Base-by-base conservation (phyloP, 2,888 invertebrate species). In the Mallateleia sp. region DNA sequence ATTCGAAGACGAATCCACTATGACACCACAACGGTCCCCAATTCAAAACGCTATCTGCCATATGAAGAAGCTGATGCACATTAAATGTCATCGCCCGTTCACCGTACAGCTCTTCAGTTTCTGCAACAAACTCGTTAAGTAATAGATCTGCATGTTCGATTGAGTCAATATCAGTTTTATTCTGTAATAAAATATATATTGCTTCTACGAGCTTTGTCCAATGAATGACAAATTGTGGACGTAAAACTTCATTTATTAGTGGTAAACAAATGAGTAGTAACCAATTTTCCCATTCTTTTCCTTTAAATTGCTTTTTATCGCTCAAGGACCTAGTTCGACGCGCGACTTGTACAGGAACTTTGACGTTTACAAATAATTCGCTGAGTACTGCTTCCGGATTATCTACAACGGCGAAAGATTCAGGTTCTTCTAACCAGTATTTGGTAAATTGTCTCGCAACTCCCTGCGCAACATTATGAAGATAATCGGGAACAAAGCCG, bases 381-480 rank as follows among this genome's bases (percentile, higher is more conserved):
- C 50, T 28, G 9, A 69, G 42, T 28, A 32, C 20, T 32, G 14
- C 8, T 32, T 45, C 20, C 2, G 18, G n/a, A 18, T 52, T 18
- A 24, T 14, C 2, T 11, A 52, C n/a, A 25, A 52, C 18, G 52
- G 18, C 5, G n/a, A n/a, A 52, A 6, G 28, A 4, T 28, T 52
- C 34, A 18, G 22, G 47, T 0, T 4, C 47, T 4, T 42, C 45
- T 7, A 79, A 60, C 79, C 71, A 79, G 15, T 69, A 58, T 14
- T 67, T 18, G 4, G 62, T 56, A 34, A 88, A 82, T 34, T 82
- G 85, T 20, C 75, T 45, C 42, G 71, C 71, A 14, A 81, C 72
- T 9, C 87, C 84, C n/a, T 81, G 69, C 18, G 72, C 34, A 34
- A 88, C 82, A 52, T 45, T 72, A 52, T 88, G 89, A 82, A 14